Percentiles rank a stretch among this genome's conserved stretches.
Evolutionary conservation across 2,797 vertebrate species (phyloP).

Genomic region (Propithecus deckenii): DNA sequence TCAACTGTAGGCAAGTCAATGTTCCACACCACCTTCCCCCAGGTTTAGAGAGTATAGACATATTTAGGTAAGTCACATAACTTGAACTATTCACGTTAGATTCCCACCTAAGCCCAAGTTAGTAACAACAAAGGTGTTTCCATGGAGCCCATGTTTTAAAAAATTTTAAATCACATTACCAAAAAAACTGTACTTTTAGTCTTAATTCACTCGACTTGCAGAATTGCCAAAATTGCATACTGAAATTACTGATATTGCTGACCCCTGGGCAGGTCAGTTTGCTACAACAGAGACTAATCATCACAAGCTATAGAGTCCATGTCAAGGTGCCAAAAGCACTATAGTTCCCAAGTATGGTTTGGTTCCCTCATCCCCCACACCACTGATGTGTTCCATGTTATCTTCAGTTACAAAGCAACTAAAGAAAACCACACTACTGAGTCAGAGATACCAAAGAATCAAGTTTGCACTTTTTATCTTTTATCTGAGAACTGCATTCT

Average conservation of each 20-base stretch:
- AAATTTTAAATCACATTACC: constrained; percentile 61
- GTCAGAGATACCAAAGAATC: constrained; percentile 82
- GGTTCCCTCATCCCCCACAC: constrained; percentile 81
- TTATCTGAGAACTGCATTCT: constrained; percentile 82
- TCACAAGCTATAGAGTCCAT: constrained; percentile 45
- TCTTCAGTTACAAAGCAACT: constrained; percentile 81
- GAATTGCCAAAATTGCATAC: constrained; percentile 65
- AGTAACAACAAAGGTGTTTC: constrained; percentile 74
- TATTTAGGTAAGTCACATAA: constrained; percentile 73
- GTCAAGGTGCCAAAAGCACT: constrained; percentile 75
- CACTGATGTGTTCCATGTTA: constrained; percentile 72
- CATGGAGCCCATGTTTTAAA: constrained; percentile 58
- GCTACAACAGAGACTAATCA: constrained; percentile 61
- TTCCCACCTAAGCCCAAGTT: constrained; percentile 71
- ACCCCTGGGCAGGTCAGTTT: constrained; percentile 63
- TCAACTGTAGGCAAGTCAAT: constrained; percentile 78
- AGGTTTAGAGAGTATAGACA: constrained; percentile 70
- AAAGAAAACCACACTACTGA: constrained; percentile 83
- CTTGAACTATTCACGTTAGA: constrained; percentile 73
- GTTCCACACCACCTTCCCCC: constrained; percentile 74
- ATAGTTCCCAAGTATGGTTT: constrained; percentile 69
- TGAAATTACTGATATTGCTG: constrained; percentile 78
- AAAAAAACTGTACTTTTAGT: constrained; percentile 54
- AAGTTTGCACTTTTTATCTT: constrained; percentile 84
- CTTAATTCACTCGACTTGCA: constrained; percentile 57